Base-by-base conservation (phyloP, 2,888 invertebrate genomes). In the Fabriciana adippe region DNA sequence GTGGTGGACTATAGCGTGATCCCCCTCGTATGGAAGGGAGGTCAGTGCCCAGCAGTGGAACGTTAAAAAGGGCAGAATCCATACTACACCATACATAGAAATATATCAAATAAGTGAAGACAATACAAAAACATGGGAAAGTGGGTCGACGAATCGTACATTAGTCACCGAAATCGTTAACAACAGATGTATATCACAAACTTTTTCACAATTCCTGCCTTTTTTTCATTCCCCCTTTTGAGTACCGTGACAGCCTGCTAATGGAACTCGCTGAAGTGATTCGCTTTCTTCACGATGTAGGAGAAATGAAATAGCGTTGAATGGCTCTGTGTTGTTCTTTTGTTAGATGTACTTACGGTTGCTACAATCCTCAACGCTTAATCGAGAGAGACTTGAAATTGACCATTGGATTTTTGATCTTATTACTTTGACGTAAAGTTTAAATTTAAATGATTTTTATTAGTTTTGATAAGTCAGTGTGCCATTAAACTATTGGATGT, bases 181-280 rank as follows among this genome's bases (percentile, higher is more conserved):
- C 75, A 64, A 65, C 72, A 68, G 74, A 77, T 76, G 74, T 76
- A 73, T 78, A 79, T 75, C 75, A 73, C 64, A 59, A 74, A 79
- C 75, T 76, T 70, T 70, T 70, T 78, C 78, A 77, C 77, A 55
- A 74, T 66, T 73, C 72, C 77, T 61, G 61, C 48, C 64, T 66
- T 77, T 79, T 80, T 81, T 82, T 77, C 76, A 77, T 82, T 81
- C 80, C 78, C 78, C 81, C 81, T 79, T 83, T 83, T 81, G 80
- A 81, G 76, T 78, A 75, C 80, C 80, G 83, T 89, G 89, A 89
- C 90, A 89, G 87, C 75, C 80, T 83, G 77, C 88, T 90, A 90
- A 90, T 90, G 90, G 90, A 90, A 89, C 85, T 84, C 81, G 81
- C 81, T 83, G 78, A 78, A 80, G 76, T 78, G 82, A 83, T 86